A percentile compares a stretch with the other conserved stretches of the same genome.
Evolutionary conservation across 2,797 vertebrate genomes (phyloP).

Genomic region (Sarcoramphus papa): DNA sequence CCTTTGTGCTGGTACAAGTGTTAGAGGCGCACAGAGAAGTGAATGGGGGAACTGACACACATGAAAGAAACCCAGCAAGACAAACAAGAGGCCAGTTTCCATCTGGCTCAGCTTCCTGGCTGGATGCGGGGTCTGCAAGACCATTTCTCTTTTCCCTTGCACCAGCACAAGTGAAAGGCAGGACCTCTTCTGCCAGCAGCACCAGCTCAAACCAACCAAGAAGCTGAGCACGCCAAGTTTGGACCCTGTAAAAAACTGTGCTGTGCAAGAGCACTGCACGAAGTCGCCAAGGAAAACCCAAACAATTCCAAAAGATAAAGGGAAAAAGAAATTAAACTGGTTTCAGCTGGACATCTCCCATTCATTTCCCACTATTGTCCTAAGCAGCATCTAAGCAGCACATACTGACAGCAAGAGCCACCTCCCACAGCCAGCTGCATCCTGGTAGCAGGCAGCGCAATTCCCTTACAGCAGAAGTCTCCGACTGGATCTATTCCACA

Average conservation of each 20-base stretch:
- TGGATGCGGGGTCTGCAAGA: neutral
- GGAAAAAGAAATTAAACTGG: neutral
- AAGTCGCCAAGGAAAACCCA: neutral
- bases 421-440: constrained; percentile 44
- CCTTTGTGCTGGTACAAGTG: neutral
- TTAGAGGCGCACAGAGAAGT: neutral
- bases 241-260: neutral
- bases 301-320: neutral
- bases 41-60: neutral
- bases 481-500: neutral
- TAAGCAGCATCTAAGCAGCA: neutral
- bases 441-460: neutral
- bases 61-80: neutral
- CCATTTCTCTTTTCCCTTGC: neutral
- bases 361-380: constrained; percentile 39
- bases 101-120: neutral
- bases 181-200: neutral
- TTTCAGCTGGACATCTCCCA: constrained; percentile 29
- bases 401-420: neutral
- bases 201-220: neutral
- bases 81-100: neutral
- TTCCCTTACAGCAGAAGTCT: neutral
- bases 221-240: neutral
- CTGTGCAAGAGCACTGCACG: neutral
- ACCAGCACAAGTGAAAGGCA: neutral